Evolutionary conservation across 2,113 vertebrate genomes (phyloP).

Genomic region (Grammatotria lemairii): DNA sequence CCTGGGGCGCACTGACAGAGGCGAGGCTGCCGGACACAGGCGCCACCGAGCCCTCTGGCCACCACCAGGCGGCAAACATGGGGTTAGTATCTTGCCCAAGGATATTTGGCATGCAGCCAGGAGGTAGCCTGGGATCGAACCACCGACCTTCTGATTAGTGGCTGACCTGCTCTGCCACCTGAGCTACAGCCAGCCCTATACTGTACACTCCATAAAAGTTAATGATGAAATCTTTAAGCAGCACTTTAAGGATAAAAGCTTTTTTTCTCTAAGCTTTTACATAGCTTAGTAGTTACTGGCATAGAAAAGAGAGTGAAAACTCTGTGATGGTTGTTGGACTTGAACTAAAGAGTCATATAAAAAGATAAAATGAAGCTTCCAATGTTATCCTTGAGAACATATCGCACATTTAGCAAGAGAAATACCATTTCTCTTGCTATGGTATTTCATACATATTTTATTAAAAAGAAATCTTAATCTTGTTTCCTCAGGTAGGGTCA

Average conservation of each 20-base stretch:
- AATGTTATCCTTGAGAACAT: neutral
- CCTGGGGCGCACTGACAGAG: too few species aligned
- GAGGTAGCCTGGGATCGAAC: too few species aligned
- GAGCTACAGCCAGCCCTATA: too few species aligned
- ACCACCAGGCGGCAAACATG: too few species aligned
- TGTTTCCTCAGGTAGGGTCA: neutral
- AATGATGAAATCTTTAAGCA: neutral
- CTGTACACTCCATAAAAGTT: neutral
- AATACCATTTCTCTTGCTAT: neutral
- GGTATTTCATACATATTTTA: neutral
- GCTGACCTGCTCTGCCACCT: too few species aligned
- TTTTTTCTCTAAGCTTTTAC: neutral
- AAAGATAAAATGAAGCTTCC: neutral
- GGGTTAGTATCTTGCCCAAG: too few species aligned
- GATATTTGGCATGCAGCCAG: too few species aligned
- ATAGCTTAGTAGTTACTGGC: neutral
- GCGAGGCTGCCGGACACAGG: too few species aligned
- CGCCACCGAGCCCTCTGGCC: too few species aligned
- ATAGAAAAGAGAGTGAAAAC: neutral
- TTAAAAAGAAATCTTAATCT: neutral
- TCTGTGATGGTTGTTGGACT: neutral
- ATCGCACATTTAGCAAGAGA: neutral
- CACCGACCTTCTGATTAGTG: too few species aligned
- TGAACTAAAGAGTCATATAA: neutral
- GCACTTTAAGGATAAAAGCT: neutral